Evolutionary conservation across 1,140 invertebrate genomes (phyloP), one percentile per base, ranked within the genome.

Genomic region (Luehdorfia chinensis): DNA sequence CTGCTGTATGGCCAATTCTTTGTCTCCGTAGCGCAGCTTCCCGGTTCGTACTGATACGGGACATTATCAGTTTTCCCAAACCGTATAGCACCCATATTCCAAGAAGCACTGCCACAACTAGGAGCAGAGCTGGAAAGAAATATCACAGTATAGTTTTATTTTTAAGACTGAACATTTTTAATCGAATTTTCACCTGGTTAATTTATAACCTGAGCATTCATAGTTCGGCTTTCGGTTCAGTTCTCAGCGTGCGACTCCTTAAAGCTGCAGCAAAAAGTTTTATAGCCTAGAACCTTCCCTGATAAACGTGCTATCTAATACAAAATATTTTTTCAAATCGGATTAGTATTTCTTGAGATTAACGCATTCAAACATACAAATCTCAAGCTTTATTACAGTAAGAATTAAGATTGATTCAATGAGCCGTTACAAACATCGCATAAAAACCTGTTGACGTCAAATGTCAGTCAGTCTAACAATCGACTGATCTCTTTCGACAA

Each of bases 1-100:
- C 63, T 88, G 88, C 47, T 90, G 90, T 43, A 77, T 72, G 1
- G 77, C 60, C 28, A 86, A 51, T 56, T 75, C 60, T 75, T 84
- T 66, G 66, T 87, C 69, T 54, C 70, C 76, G 48, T 78, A 84
- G 5, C 72, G 60, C 28, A 81, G 67, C 50, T 84, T 84, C 13
- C 76, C 79, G 0, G 77, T 81, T 32, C 66, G 47, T 9, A n/a
- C 71, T 60, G 23, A 83, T 70, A 3, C 73, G 59, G 0, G 76
- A 78, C 74, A 84, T 71, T 31, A 87, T 70, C 18, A 87, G 53
- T 49, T 60, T 68, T 4, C 67, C 50, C 5, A 81, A 30, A 2
- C 70, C 76, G 41, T 84, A 81, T 8, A 87, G 37, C 9, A 85
- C 33, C 73, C 72, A 78, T 52, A 63, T 55, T 25, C 66, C 72